These are phyloP conservation scores for Microcebus griseorufus DNA, from an alignment of 2,113 vertebrate species.

Conservation along the genomic window DNA sequence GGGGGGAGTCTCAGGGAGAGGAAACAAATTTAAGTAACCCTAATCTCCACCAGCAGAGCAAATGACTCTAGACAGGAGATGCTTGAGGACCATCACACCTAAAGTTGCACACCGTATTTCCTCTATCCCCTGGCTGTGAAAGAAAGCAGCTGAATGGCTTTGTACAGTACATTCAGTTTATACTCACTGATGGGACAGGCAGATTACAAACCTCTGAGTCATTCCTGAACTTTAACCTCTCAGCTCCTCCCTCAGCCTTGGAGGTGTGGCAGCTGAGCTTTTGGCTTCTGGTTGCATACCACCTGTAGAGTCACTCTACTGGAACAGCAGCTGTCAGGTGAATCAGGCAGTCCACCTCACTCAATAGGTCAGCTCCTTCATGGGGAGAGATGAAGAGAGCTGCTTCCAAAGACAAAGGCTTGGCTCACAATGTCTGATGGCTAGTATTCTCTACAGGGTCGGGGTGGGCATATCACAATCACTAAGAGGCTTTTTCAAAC, in stretches of 20 bases:
- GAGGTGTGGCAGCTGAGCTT: constrained; percentile 15
- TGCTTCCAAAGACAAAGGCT: constrained; percentile 9
- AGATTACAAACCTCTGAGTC: constrained; percentile 66
- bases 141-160: not conserved
- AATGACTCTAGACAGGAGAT: not conserved
- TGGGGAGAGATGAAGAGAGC: not conserved
- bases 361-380: constrained; percentile 42
- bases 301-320: not conserved
- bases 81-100: not conserved
- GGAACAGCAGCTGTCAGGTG: constrained; percentile 54
- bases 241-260: constrained; percentile 1
- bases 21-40: constrained; percentile 40
- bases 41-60: not conserved
- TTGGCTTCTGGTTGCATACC: not conserved
- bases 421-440: not conserved
- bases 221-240: constrained; percentile 27
- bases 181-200: not conserved
- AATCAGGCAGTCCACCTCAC: not conserved
- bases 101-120: not conserved
- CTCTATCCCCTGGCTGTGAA: not conserved
- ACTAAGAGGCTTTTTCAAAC: constrained; percentile 29
- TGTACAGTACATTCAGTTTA: not conserved
- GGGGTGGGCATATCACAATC: not conserved
- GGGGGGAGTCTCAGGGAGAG: not conserved
- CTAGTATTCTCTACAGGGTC: not conserved